These are phyloP conservation scores for Neosilurus mollespiculum DNA, from an alignment of 2,797 vertebrate species.

Conservation along the genomic window DNA sequence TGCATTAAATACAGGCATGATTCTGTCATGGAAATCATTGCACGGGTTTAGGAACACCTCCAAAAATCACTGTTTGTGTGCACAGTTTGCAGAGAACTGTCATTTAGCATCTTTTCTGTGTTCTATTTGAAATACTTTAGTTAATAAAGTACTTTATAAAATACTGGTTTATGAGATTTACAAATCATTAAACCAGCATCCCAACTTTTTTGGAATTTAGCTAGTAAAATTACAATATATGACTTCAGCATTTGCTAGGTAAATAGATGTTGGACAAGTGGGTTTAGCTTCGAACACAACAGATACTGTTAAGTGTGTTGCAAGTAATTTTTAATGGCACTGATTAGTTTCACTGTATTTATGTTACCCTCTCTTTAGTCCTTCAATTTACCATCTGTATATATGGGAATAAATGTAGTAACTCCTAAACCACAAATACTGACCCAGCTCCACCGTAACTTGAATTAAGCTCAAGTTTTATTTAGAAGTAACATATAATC, in stretches of 20 bases:
- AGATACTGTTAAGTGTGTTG: background rate
- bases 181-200: too few species aligned
- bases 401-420: slow-evolving; percentile 5
- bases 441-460: background rate
- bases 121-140: too few species aligned
- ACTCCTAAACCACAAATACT: background rate
- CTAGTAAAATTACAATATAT: background rate
- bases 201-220: background rate
- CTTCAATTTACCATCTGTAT: background rate
- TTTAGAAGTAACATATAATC: background rate
- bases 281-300: background rate
- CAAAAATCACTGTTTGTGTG: too few species aligned
- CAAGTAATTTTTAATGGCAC: background rate
- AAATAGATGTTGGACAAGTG: slow-evolving; percentile 1
- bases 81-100: too few species aligned
- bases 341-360: background rate
- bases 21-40: too few species aligned
- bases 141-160: too few species aligned
- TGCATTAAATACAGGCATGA: too few species aligned
- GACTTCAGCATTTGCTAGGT: background rate
- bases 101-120: too few species aligned
- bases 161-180: too few species aligned
- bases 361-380: background rate
- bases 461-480: background rate
- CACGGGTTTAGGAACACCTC: too few species aligned